Evolutionary conservation across 2,888 invertebrate species (phyloP).

Genomic region (Operophtera brumata): DNA sequence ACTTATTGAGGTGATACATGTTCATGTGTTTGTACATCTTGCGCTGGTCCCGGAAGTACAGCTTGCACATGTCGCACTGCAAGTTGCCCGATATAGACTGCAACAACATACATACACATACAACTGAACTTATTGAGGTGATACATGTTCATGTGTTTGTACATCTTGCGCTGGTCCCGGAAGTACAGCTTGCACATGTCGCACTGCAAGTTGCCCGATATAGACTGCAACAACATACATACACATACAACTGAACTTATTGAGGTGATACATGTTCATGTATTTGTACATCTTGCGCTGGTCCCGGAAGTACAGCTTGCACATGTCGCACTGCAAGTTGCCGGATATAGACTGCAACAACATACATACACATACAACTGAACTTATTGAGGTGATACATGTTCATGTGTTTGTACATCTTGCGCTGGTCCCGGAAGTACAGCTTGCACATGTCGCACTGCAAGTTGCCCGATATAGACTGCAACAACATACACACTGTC

Average conservation of each 20-base stretch:
- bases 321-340: conserved; percentile 63
- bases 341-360: conserved; percentile 59
- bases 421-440: conserved; percentile 55
- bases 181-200: conserved; percentile 69
- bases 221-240: no score
- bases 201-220: conserved; percentile 59
- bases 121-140: conserved; percentile 67
- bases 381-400: conserved; percentile 65
- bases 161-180: conserved; percentile 57
- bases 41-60: conserved; percentile 55
- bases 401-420: conserved; percentile 71
- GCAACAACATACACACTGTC: no score
- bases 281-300: conserved; percentile 68
- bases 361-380: conserved; percentile 61
- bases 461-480: conserved; percentile 53
- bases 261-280: conserved; percentile 65
- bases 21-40: conserved; percentile 72
- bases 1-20: conserved; percentile 63
- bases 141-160: conserved; percentile 69
- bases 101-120: no score
- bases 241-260: conserved; percentile 64
- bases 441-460: conserved; percentile 72
- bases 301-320: conserved; percentile 59
- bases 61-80: conserved; percentile 70
- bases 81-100: conserved; percentile 54